These are phyloP conservation scores for Brachyptera putata DNA, from an alignment of 2,888 invertebrate genomes.

Conservation along the genomic window DNA sequence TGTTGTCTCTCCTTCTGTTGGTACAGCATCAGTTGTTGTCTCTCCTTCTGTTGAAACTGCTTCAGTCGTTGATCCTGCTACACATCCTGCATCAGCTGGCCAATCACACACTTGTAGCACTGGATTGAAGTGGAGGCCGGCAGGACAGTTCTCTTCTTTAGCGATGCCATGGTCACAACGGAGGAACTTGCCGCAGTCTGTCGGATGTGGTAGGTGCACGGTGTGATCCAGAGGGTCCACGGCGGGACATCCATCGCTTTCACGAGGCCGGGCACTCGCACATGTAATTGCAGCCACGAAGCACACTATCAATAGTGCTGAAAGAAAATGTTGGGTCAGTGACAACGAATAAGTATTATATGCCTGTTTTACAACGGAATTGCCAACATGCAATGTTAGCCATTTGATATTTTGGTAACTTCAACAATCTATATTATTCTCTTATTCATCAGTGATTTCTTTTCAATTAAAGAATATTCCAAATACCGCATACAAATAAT, in stretches of 20 bases:
- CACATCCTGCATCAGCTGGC: constrained; percentile 34
- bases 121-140: constrained; percentile 35
- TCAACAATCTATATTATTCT: no score
- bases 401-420: no score
- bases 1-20: not conserved
- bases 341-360: no score
- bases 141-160: constrained; percentile 33
- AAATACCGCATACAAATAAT: no score
- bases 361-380: no score
- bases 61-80: not conserved
- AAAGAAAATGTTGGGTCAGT: no score
- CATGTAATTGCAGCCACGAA: no score
- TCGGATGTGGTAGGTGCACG: constrained; percentile 11
- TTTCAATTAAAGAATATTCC: no score
- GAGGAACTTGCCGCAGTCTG: constrained; percentile 29
- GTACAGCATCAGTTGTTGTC: not conserved
- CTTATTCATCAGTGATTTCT: no score
- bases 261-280: no score
- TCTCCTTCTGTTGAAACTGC: not conserved
- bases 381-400: no score
- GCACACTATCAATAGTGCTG: no score
- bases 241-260: not conserved
- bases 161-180: constrained; percentile 35
- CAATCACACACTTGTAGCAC: constrained; percentile 35
- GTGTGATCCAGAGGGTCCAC: constrained; percentile 14